Evolutionary conservation across 2,797 vertebrate species (phyloP).

Genomic region (Gastrophryne carolinensis): DNA sequence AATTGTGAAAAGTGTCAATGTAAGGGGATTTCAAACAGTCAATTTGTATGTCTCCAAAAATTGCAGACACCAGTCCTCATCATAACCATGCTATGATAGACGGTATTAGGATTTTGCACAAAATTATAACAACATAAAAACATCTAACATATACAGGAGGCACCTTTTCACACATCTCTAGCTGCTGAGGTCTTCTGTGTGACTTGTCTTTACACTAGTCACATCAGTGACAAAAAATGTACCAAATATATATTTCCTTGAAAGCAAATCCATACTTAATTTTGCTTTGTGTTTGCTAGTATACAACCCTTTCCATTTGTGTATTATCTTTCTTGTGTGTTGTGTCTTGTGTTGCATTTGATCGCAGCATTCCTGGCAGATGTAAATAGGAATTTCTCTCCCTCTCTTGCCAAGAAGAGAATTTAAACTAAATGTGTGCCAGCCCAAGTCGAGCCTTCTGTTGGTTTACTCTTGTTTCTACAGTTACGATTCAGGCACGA

Average conservation of each 20-base stretch:
- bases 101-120: too few species aligned
- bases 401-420: conserved; percentile 19
- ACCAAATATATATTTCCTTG: background rate
- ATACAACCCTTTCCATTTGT: conserved; percentile 27
- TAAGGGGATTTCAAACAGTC: too few species aligned
- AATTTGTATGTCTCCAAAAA: too few species aligned
- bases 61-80: too few species aligned
- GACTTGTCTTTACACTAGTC: too few species aligned
- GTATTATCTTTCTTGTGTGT: conserved; percentile 2
- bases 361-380: conserved; percentile 48
- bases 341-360: conserved; percentile 43
- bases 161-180: too few species aligned
- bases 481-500: conserved; percentile 45
- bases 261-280: background rate
- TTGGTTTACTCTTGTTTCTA: conserved; percentile 52
- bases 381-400: conserved; percentile 45
- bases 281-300: background rate
- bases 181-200: too few species aligned
- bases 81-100: too few species aligned
- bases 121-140: too few species aligned
- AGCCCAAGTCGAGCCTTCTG: conserved; percentile 42
- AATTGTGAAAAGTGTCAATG: too few species aligned
- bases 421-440: conserved; percentile 53
- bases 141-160: too few species aligned
- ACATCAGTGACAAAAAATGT: too few species aligned